Base-by-base conservation (phyloP, 1,140 invertebrate species). In the Drosophila navojoa region DNA sequence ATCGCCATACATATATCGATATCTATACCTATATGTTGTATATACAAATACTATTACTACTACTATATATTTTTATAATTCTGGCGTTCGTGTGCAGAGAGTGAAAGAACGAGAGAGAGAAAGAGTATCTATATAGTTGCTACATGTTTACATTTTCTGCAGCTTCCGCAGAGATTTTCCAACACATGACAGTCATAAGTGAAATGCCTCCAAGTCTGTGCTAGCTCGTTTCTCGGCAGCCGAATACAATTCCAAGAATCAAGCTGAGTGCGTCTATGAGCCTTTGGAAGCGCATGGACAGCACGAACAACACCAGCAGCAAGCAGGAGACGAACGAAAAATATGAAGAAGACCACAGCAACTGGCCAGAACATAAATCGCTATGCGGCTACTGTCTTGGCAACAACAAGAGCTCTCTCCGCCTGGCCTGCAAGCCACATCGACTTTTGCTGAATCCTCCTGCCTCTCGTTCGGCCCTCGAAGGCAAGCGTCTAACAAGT, bases 171-270 rank as follows among this genome's bases (percentile, higher is more conserved):
- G 67, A 87, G 84, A 86, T 86, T 79, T 86, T 70, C 62, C 47
- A 22, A 85, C 77, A 73, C 81, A 85, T 22, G 82, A 80, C 82
- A 82, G 68, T 87, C 82, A 87, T 87, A 87, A 87, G 82, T 82
- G 82, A 87, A 86, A 87, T 76, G 76, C 79, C 79, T 44, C 32
- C 61, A 60, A 79, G 61, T 49, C 45, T 16, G 6, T 11, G 13
- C 1, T 44, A 7, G 62, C 49, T 50, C 44, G 50, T 29, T 45
- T 45, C 63, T 72, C 54, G 57, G 38, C 40, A 35, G 32, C 58
- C 22, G 58, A 50, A 50, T 53, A 45, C 55, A 40, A 61, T 40
- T 22, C 70, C 69, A 81, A 74, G 62, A 81, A 81, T 81, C 79
- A 73, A 81, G 73, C 69, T 49, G 49, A 81, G 78, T 29, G 27